Evolutionary conservation across 2,888 invertebrate species (phyloP).

Genomic region (Mongoloraphidia duomilia): DNA sequence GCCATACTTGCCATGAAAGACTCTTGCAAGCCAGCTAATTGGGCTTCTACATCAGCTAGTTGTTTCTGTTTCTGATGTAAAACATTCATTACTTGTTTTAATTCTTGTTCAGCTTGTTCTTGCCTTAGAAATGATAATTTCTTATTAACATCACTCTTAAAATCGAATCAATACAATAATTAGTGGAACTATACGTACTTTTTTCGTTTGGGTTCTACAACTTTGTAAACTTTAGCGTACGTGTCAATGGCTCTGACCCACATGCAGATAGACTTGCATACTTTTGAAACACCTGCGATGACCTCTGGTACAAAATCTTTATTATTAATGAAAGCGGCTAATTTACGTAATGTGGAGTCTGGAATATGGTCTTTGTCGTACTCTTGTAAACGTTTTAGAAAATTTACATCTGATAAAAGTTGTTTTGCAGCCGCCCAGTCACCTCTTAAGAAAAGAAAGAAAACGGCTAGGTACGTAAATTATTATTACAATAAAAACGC

Average conservation of each 20-base stretch:
- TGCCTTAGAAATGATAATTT: constrained; percentile 35
- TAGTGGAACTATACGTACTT: constrained; percentile 35
- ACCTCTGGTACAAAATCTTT: constrained; percentile 74
- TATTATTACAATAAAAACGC: not conserved
- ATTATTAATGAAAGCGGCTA: constrained; percentile 70
- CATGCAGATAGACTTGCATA: constrained; percentile 79
- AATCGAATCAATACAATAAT: not conserved
- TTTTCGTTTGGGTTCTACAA: constrained; percentile 78
- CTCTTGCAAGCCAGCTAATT: constrained; percentile 38
- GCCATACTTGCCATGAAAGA: constrained; percentile 56
- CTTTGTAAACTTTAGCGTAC: constrained; percentile 72
- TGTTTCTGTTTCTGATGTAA: constrained; percentile 67
- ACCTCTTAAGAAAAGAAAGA: constrained; percentile 37
- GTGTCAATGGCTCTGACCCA: constrained; percentile 88
- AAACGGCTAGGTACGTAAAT: too few relatives aligned
- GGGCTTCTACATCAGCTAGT: constrained; percentile 66
- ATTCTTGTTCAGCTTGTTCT: constrained; percentile 60
- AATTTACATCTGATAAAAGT: constrained; percentile 68
- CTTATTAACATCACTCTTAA: not conserved
- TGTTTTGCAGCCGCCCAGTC: constrained; percentile 78
- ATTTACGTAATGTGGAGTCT: constrained; percentile 57
- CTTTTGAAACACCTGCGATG: constrained; percentile 75
- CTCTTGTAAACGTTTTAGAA: constrained; percentile 65
- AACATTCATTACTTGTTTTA: constrained; percentile 60
- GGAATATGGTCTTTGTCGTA: constrained; percentile 80